These are phyloP conservation scores for Podiceps cristatus DNA, from an alignment of 2,113 vertebrate species.

Conservation along the genomic window DNA sequence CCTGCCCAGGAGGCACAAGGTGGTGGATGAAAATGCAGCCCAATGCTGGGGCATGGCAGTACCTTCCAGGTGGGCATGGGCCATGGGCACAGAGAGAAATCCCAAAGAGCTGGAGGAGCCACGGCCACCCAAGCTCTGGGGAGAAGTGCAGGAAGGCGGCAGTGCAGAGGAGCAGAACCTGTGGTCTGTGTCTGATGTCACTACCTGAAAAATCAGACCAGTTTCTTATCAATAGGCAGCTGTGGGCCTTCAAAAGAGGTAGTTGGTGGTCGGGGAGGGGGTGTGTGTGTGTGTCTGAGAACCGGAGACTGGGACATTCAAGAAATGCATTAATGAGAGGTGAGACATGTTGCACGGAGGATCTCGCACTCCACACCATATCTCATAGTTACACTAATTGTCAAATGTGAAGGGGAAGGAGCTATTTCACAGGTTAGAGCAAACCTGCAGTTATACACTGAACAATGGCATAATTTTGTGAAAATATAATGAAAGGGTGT, in stretches of 20 bases:
- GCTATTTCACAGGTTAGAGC: background rate
- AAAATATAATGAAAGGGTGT: background rate
- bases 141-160: accelerated
- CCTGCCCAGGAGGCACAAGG: background rate
- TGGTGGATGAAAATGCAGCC: background rate
- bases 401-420: background rate
- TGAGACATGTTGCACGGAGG: background rate
- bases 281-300: background rate
- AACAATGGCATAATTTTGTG: background rate
- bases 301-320: background rate
- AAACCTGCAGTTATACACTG: background rate
- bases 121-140: accelerated
- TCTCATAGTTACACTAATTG: background rate
- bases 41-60: accelerated
- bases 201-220: background rate
- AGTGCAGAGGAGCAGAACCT: background rate
- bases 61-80: accelerated
- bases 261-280: background rate
- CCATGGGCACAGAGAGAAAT: background rate
- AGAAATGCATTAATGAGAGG: background rate
- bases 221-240: background rate
- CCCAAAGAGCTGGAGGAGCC: accelerated
- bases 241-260: background rate
- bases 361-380: background rate
- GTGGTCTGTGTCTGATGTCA: background rate